These are phyloP conservation scores for Tenthredo notha DNA, from an alignment of 2,888 invertebrate species.

Conservation along the genomic window DNA sequence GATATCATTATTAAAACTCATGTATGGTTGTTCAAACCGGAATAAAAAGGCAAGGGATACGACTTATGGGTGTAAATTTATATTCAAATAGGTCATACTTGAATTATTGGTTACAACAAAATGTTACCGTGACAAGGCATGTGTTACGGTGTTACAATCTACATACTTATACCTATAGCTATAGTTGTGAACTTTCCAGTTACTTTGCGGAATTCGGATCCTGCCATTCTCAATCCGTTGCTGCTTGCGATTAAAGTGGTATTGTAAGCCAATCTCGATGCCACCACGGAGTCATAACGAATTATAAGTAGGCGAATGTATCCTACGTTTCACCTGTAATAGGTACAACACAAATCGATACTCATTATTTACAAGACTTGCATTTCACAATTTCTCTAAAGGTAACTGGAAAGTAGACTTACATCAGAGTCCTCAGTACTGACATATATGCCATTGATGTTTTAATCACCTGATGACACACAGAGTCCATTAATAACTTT, in stretches of 20 bases:
- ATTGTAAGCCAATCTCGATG: not conserved
- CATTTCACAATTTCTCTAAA: not conserved
- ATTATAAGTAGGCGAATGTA: not conserved
- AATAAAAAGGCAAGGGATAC: too few relatives aligned
- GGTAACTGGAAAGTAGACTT: not conserved
- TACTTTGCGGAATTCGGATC: too few relatives aligned
- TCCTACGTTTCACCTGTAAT: not conserved
- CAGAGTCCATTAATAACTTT: slow-evolving; percentile 70
- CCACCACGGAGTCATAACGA: not conserved
- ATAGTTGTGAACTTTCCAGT: too few relatives aligned
- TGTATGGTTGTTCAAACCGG: too few relatives aligned
- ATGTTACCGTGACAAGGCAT: too few relatives aligned
- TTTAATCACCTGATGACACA: slow-evolving; percentile 13
- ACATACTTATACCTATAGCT: too few relatives aligned
- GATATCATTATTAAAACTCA: too few relatives aligned
- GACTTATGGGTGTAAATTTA: too few relatives aligned
- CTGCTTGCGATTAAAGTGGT: not conserved
- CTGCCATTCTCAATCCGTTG: too few relatives aligned
- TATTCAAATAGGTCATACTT: too few relatives aligned
- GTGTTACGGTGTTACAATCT: too few relatives aligned
- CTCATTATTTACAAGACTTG: not conserved
- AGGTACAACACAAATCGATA: not conserved
- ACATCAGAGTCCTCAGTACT: slow-evolving; percentile 57
- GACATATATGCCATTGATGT: slow-evolving; percentile 60
- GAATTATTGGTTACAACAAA: too few relatives aligned